These are phyloP conservation scores for Stomorhina lunata DNA, from an alignment of 2,888 invertebrate species.

Conservation along the genomic window DNA sequence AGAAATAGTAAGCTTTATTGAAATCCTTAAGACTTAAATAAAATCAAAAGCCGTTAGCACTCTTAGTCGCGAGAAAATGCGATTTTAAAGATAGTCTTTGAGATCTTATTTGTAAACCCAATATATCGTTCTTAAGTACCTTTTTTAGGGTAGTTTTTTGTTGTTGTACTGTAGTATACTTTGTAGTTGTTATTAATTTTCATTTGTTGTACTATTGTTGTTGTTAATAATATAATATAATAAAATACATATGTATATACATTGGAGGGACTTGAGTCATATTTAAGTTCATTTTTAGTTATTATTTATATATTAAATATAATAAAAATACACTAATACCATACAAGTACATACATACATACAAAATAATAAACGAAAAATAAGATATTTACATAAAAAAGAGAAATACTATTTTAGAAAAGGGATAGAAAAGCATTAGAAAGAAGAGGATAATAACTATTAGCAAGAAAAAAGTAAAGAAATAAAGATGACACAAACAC, in stretches of 20 bases:
- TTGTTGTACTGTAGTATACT: not conserved
- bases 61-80: no score
- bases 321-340: slow-evolving; percentile 20
- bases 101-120: no score
- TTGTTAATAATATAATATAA: slow-evolving; percentile 9
- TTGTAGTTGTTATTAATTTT: not conserved
- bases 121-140: no score
- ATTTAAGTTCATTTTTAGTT: slow-evolving; percentile 4
- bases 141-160: not conserved
- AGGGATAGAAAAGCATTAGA: not conserved
- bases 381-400: not conserved
- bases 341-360: slow-evolving; percentile 28
- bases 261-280: not conserved
- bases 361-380: not conserved
- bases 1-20: no score
- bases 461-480: not conserved
- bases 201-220: not conserved
- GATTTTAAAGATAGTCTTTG: no score
- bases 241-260: slow-evolving; percentile 66
- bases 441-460: no score
- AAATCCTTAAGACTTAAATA: no score
- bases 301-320: not conserved
- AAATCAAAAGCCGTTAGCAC: no score
- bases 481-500: not conserved
- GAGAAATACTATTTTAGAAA: not conserved